A percentile compares a stretch with the other conserved stretches of the same genome.
Conservation (phyloP, 2,888 invertebrate species). For the Ormia ochracea region DNA sequence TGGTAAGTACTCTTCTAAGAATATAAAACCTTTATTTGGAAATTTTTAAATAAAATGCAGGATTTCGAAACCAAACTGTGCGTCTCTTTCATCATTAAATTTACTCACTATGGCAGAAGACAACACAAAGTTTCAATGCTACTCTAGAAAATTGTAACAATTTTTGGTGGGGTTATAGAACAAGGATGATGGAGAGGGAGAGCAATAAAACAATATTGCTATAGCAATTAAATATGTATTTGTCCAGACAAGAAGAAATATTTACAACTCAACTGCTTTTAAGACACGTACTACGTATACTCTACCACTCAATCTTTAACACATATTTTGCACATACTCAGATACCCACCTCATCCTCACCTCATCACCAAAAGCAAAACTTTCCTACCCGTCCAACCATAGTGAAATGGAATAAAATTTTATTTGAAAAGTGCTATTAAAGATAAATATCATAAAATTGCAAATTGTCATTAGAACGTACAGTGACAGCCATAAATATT, state of each 20-base stretch:
- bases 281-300: neutral
- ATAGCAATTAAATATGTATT: conserved; percentile 37
- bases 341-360: neutral
- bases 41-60: no score
- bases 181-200: neutral
- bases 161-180: no score
- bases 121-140: neutral
- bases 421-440: conserved; percentile 20
- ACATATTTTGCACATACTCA: neutral
- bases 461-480: conserved; percentile 33
- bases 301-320: neutral
- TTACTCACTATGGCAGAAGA: no score
- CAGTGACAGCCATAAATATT: conserved; percentile 20
- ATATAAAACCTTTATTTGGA: no score
- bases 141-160: neutral
- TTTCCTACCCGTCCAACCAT: neutral
- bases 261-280: neutral
- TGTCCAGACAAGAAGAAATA: conserved; percentile 30
- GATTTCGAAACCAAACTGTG: no score
- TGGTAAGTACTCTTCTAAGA: no score
- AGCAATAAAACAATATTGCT: conserved; percentile 19
- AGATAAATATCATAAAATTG: conserved; percentile 41
- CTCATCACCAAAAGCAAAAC: neutral
- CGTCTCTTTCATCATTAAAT: no score
- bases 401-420: conserved; percentile 27